phyloP scores from a whole-genome alignment of 2,888 invertebrate genomes.

The Meloe dianella region DNA sequence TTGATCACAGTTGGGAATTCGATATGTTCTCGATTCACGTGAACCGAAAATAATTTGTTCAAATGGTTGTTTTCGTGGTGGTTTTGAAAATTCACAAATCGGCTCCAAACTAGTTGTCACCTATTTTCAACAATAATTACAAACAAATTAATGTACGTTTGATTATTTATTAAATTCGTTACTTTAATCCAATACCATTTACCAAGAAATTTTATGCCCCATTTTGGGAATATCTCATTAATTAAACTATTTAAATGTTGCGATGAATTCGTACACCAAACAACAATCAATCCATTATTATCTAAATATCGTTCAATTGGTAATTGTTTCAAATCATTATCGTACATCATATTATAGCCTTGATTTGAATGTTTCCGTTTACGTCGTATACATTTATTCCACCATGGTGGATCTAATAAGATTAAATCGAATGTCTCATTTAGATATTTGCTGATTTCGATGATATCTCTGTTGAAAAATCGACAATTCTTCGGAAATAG shows the following conservation, averaged over 20 bases:
- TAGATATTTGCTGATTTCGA: slow-evolving; percentile 63
- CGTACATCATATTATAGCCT: slow-evolving; percentile 78
- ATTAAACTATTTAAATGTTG: slow-evolving; percentile 73
- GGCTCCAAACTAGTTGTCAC: slow-evolving; percentile 72
- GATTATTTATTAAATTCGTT: slow-evolving; percentile 40
- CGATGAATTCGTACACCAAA: slow-evolving; percentile 92
- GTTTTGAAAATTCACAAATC: slow-evolving; percentile 70
- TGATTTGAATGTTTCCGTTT: slow-evolving; percentile 69
- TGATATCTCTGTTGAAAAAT: slow-evolving; percentile 73
- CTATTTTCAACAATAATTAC: slow-evolving; percentile 52
- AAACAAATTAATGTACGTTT: slow-evolving; percentile 41
- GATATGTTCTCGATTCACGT: slow-evolving; percentile 39
- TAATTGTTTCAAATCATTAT: slow-evolving; percentile 73
- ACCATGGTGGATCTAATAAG: slow-evolving; percentile 95
- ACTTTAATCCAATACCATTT: slow-evolving; percentile 92
- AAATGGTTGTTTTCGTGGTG: slow-evolving; percentile 84
- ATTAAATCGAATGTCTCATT: slow-evolving; percentile 75
- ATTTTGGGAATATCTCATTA: slow-evolving; percentile 76
- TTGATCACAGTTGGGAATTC: slow-evolving; percentile 60
- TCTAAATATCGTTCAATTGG: slow-evolving; percentile 71
- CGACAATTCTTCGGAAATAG: slow-evolving; percentile 71
- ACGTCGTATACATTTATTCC: slow-evolving; percentile 91
- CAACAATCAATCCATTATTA: slow-evolving; percentile 72
- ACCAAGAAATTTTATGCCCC: slow-evolving; percentile 75
- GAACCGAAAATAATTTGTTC: slow-evolving; percentile 77